Conservation (phyloP, 2,888 invertebrate genomes). For the Stenotaenia linearis region DNA sequence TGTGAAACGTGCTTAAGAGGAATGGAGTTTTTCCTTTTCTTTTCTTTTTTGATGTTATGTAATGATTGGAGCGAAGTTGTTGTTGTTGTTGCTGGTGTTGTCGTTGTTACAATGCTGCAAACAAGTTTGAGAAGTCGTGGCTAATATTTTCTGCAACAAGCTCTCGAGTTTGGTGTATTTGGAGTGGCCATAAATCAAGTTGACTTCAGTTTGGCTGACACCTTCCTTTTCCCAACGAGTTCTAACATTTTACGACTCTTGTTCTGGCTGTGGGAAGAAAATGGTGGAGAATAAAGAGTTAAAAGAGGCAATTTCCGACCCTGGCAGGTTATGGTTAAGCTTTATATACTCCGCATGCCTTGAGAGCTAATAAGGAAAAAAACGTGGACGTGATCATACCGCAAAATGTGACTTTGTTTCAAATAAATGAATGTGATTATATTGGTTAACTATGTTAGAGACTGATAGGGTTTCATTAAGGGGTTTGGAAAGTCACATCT, state of each 20-base stretch:
- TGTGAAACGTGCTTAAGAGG: neutral
- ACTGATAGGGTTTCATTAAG: neutral
- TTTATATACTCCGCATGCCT: constrained; percentile 21
- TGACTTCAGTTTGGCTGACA: constrained; percentile 17
- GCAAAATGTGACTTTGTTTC: constrained; percentile 26
- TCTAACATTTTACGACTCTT: constrained; percentile 16
- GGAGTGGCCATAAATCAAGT: constrained; percentile 21
- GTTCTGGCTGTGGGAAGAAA: constrained; percentile 24
- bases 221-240: constrained; percentile 17
- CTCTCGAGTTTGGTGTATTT: constrained; percentile 21
- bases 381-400: neutral
- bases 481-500: neutral
- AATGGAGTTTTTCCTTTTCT: neutral
- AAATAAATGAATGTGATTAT: constrained; percentile 4
- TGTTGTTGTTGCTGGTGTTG: too few species aligned
- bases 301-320: constrained; percentile 26
- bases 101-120: neutral
- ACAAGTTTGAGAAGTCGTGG: constrained; percentile 20
- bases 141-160: constrained; percentile 17
- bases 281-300: constrained; percentile 26
- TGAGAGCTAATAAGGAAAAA: neutral
- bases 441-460: neutral
- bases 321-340: constrained; percentile 26
- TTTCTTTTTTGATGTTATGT: neutral
- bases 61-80: neutral